Conservation (phyloP, 2,888 invertebrate genomes). For the Seira sanloemensis region DNA sequence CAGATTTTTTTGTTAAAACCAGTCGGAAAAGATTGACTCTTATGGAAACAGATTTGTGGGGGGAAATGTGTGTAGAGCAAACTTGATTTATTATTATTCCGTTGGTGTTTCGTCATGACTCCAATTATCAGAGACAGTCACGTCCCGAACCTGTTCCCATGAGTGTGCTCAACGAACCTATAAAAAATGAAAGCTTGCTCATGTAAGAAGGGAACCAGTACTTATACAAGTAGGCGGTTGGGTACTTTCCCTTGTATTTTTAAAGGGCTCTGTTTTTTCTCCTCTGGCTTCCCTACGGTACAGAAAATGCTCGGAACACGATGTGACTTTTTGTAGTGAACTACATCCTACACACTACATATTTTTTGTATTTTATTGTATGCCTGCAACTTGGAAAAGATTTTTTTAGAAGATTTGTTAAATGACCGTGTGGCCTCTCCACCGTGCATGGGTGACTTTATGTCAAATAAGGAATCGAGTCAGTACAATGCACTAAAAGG, state of each 20-base stretch:
- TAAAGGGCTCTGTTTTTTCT: too few relatives aligned
- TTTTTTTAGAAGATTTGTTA: too few relatives aligned
- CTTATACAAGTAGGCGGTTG: not conserved
- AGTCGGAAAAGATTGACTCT: not conserved
- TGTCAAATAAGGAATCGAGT: too few relatives aligned
- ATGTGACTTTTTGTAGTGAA: too few relatives aligned
- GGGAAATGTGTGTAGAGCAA: constrained; percentile 6
- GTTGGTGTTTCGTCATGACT: constrained; percentile 63
- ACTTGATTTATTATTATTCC: constrained; percentile 65
- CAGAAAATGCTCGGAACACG: too few relatives aligned
- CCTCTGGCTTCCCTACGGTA: too few relatives aligned
- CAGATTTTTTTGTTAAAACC: not conserved
- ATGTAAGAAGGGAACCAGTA: not conserved
- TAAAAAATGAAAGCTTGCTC: constrained; percentile 53
- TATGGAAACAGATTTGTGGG: not conserved
- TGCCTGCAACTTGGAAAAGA: too few relatives aligned
- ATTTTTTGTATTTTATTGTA: too few relatives aligned
- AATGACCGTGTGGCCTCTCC: too few relatives aligned
- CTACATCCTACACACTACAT: too few relatives aligned
- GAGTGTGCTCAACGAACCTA: constrained; percentile 56
- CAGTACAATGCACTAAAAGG: too few relatives aligned
- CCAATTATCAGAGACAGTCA: constrained; percentile 69
- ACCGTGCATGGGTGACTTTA: too few relatives aligned
- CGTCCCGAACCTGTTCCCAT: constrained; percentile 56
- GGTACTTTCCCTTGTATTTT: not conserved